Evolutionary conservation across 2,113 vertebrate species (phyloP).

Genomic region (Campylorhamphus procurvoides): DNA sequence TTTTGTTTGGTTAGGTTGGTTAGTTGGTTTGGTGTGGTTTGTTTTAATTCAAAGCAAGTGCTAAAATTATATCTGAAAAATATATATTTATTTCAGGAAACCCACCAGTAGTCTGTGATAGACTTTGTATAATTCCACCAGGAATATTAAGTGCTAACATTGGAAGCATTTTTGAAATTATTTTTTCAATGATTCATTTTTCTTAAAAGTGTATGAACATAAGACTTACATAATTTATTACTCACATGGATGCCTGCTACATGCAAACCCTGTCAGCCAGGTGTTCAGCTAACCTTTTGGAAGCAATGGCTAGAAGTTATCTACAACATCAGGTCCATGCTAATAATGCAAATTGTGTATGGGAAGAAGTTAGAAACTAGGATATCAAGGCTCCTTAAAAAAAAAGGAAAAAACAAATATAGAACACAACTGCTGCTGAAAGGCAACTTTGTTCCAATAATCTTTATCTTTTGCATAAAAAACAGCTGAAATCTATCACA

Average conservation of each 20-base stretch:
- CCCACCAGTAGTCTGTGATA: background rate
- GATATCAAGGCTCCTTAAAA: background rate
- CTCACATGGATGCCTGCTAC: background rate
- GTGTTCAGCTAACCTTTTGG: background rate
- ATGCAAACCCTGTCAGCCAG: background rate
- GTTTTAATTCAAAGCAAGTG: background rate
- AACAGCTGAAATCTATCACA: conserved; percentile 14
- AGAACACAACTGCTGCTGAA: background rate
- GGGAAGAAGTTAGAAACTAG: background rate
- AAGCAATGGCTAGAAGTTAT: background rate
- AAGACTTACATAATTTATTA: background rate
- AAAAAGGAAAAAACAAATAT: conserved; percentile 17
- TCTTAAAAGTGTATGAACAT: background rate
- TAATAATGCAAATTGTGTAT: background rate
- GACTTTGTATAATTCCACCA: background rate
- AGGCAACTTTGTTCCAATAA: conserved; percentile 26
- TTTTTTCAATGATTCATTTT: background rate
- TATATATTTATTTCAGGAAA: background rate
- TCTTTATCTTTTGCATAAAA: background rate
- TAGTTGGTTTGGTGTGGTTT: background rate
- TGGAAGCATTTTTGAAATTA: background rate
- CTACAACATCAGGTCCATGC: background rate
- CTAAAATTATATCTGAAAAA: background rate
- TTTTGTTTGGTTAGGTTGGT: background rate
- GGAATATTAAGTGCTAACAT: background rate